Percentiles rank a stretch among this genome's conserved stretches.
Evolutionary conservation across 2,888 invertebrate genomes (phyloP).

Genomic region (Synergus itoensis): DNA sequence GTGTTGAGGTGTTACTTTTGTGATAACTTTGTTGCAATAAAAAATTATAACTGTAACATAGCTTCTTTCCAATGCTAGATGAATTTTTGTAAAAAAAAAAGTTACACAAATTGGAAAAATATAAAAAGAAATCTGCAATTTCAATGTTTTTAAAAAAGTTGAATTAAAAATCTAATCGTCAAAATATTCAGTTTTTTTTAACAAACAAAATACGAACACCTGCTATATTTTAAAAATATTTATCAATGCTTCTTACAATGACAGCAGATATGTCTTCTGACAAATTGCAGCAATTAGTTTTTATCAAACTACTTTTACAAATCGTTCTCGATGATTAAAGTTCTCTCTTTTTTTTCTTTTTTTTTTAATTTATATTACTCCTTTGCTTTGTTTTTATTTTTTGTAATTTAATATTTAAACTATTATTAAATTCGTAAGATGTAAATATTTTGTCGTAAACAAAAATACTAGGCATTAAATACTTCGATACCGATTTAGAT

Average conservation of each 20-base stretch:
- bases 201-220: background rate
- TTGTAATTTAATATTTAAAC: background rate
- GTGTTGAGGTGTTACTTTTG: no score
- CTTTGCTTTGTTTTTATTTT: background rate
- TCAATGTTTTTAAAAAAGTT: no score
- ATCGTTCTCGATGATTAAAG: background rate
- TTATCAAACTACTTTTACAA: background rate
- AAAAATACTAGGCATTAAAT: background rate
- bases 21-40: background rate
- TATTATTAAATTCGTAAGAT: background rate
- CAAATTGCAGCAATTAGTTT: constrained; percentile 5
- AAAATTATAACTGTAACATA: background rate
- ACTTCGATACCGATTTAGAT: background rate
- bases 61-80: background rate
- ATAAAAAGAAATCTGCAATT: no score
- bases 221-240: background rate
- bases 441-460: background rate
- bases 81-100: background rate
- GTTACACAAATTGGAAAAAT: background rate
- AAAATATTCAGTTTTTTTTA: background rate
- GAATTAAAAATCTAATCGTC: no score
- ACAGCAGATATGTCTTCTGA: background rate
- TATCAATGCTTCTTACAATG: background rate
- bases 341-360: background rate
- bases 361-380: background rate